phyloP scores from a whole-genome alignment of 2,113 vertebrate species.

The Alexandromys fortis region DNA sequence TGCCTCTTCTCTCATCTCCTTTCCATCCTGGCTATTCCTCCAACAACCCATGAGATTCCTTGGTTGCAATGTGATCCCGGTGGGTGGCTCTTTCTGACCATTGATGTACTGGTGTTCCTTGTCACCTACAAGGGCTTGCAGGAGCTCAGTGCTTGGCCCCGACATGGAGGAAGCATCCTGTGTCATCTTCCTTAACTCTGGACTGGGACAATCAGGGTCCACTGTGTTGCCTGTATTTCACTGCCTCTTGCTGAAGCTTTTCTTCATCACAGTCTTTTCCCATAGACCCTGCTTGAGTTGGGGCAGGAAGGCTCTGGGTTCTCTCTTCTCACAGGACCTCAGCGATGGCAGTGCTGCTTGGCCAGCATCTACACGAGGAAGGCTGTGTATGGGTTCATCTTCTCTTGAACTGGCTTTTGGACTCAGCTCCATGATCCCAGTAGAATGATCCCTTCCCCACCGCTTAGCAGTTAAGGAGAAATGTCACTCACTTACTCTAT shows the following conservation, averaged over 20 bases:
- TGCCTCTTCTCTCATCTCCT: background rate
- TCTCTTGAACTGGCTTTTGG: background rate
- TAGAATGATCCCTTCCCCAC: background rate
- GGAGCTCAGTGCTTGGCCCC: background rate
- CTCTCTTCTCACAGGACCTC: background rate
- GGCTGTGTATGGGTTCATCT: background rate
- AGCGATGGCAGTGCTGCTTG: background rate
- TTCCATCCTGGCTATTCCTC: background rate
- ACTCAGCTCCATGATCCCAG: background rate
- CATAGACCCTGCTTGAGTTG: background rate
- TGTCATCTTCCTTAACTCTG: background rate
- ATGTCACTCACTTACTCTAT: background rate
- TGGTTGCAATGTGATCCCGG: background rate
- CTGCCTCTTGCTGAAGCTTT: background rate
- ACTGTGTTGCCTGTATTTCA: background rate
- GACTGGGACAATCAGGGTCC: background rate
- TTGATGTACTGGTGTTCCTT: fast-evolving
- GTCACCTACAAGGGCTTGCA: background rate
- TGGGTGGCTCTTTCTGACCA: background rate
- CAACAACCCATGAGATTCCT: background rate
- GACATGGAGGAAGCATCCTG: background rate
- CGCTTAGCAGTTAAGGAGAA: background rate
- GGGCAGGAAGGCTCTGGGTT: background rate
- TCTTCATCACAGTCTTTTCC: background rate
- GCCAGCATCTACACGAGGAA: background rate